These are phyloP conservation scores for Caerostris extrusa DNA, from an alignment of 1,140 invertebrate genomes.

Conservation along the genomic window DNA sequence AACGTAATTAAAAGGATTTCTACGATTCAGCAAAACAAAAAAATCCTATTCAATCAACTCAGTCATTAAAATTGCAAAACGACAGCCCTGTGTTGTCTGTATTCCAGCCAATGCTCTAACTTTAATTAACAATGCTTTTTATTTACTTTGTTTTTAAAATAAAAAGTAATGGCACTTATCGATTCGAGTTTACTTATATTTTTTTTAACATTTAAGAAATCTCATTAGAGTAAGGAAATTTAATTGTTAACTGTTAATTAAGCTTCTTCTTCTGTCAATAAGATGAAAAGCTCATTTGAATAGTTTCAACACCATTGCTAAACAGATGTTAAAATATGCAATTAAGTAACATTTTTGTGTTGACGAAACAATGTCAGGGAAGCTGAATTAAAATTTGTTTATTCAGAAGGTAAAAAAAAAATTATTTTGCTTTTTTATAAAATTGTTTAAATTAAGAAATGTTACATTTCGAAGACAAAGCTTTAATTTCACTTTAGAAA, in stretches of 20 bases:
- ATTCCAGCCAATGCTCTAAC: neutral
- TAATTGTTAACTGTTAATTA: conserved; percentile 55
- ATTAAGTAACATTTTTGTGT: neutral
- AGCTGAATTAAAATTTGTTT: no score
- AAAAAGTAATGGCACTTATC: neutral
- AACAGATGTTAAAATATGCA: neutral
- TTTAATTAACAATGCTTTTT: neutral
- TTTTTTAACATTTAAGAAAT: neutral
- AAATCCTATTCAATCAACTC: neutral
- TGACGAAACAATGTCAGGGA: neutral
- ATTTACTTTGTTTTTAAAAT: neutral
- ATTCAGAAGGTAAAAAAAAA: no score
- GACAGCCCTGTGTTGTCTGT: neutral
- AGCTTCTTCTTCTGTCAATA: neutral
- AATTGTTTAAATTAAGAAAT: no score
- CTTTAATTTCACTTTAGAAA: no score
- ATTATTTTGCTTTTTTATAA: no score
- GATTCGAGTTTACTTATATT: no score
- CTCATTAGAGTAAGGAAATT: conserved; percentile 64
- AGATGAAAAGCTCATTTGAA: neutral
- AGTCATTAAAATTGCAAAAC: conserved; percentile 32
- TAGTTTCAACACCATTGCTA: neutral
- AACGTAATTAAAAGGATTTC: conserved; percentile 9
- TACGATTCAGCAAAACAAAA: neutral
- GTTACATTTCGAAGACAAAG: no score